Conservation (phyloP, 2,888 invertebrate genomes). For the Masnerella sp. region DNA sequence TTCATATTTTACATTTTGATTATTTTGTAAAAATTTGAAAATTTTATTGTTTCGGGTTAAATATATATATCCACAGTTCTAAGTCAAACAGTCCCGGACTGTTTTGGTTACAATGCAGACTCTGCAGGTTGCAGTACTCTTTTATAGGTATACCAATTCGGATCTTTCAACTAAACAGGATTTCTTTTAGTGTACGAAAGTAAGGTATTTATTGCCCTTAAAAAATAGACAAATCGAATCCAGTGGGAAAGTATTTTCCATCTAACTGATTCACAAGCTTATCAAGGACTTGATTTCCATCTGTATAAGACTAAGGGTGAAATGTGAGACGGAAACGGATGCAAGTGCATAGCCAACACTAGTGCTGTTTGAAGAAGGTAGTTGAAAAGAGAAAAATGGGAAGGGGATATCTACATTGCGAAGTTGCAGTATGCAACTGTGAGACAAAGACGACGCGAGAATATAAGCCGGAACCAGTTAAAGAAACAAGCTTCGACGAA, state of each 20-base stretch:
- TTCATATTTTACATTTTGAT: no score
- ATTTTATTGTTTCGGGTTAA: no score
- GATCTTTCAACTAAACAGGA: no score
- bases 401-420: constrained; percentile 49
- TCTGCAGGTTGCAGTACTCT: no score
- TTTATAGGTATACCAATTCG: no score
- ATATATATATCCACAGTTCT: no score
- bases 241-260: constrained; percentile 67
- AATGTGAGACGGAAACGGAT: constrained; percentile 70
- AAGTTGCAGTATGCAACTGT: constrained; percentile 35
- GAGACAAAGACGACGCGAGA: constrained; percentile 51
- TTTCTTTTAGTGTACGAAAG: no score
- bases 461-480: constrained; percentile 67
- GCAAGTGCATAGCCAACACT: constrained; percentile 65
- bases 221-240: constrained; percentile 60
- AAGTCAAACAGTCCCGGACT: no score
- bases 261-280: constrained; percentile 62
- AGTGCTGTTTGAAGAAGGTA: constrained; percentile 55
- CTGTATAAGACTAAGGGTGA: constrained; percentile 63
- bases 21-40: no score
- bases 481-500: constrained; percentile 61
- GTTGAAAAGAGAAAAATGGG: constrained; percentile 56
- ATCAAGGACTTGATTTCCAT: constrained; percentile 62
- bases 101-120: no score
- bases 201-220: no score